Conservation (phyloP, 2,888 invertebrate genomes). For the Pristionchus arcanus region DNA sequence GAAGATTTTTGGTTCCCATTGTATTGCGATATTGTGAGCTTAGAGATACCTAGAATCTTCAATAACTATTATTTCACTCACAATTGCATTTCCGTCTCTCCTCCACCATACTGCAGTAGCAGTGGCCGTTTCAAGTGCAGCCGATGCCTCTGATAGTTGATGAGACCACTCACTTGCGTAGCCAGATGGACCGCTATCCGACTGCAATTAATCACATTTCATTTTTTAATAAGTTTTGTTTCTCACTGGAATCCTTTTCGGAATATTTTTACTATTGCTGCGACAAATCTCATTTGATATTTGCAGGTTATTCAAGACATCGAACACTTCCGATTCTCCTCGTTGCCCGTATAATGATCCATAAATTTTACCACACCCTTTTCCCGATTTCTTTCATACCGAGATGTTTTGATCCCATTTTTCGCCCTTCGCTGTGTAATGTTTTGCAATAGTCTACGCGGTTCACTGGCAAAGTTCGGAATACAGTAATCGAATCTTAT, state of each 20-base stretch:
- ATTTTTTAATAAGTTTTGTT: background rate
- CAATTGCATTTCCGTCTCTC: background rate
- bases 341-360: too few relatives aligned
- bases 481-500: conserved; percentile 10
- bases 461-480: background rate
- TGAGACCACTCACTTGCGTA: conserved; percentile 42
- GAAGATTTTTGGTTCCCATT: too few relatives aligned
- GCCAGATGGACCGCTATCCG: conserved; percentile 4
- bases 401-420: conserved; percentile 8
- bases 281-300: background rate
- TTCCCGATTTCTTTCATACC: background rate
- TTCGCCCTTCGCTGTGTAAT: background rate
- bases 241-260: background rate
- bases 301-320: background rate
- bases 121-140: background rate
- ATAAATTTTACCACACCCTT: background rate
- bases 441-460: background rate
- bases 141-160: conserved; percentile 1
- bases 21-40: too few relatives aligned
- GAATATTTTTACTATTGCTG: background rate
- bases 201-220: background rate
- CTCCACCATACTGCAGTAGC: conserved; percentile 38
- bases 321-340: too few relatives aligned
- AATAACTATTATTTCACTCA: background rate
- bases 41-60: too few relatives aligned